Conservation (phyloP, 2,888 invertebrate species). For the Augochlorella aurata region DNA sequence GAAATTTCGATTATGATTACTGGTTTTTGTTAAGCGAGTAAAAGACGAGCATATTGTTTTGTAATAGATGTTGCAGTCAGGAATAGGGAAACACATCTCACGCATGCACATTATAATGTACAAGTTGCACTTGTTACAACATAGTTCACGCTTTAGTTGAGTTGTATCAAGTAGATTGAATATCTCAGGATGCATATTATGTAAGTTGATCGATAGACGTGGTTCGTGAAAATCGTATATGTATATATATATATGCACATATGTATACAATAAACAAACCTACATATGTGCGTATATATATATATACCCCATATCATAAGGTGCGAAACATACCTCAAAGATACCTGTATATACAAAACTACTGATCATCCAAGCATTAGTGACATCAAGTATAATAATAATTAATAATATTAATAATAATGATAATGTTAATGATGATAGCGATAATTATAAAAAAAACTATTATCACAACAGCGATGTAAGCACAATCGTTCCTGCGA, state of each 20-base stretch:
- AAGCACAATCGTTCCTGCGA: constrained; percentile 70
- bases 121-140: constrained; percentile 70
- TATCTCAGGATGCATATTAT: constrained; percentile 63
- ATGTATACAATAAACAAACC: constrained; percentile 5
- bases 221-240: constrained; percentile 57
- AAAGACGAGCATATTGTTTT: constrained; percentile 40
- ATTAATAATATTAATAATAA: constrained; percentile 45
- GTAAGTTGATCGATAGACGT: constrained; percentile 58
- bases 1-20: constrained; percentile 5
- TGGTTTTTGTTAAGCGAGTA: constrained; percentile 38
- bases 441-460: constrained; percentile 46
- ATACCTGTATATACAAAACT: constrained; percentile 63
- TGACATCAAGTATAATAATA: constrained; percentile 63
- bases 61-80: constrained; percentile 42
- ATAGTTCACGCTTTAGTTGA: constrained; percentile 72
- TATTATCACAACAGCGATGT: constrained; percentile 60
- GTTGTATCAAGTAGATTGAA: constrained; percentile 61
- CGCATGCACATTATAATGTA: constrained; percentile 48
- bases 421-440: constrained; percentile 37
- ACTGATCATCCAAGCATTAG: constrained; percentile 55
- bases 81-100: constrained; percentile 44
- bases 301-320: constrained; percentile 72
- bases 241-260: background rate
- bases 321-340: constrained; percentile 73
- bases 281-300: background rate